A percentile compares a stretch with the other conserved stretches of the same genome.
These are phyloP conservation scores for Caenorhabditis imperialis DNA, from an alignment of 2,888 invertebrate species.

Conservation along the genomic window DNA sequence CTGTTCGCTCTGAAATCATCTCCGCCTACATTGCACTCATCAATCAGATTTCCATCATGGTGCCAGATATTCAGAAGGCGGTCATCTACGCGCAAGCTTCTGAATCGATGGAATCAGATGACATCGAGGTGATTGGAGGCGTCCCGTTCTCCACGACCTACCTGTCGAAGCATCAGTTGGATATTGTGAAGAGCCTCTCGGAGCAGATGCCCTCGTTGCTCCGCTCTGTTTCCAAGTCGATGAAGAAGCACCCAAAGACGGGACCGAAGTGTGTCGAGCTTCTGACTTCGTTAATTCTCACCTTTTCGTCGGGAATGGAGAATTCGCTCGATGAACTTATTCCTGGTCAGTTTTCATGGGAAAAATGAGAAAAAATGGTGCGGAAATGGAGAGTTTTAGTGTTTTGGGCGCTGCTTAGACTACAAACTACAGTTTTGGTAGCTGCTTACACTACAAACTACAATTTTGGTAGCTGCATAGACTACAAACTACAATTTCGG, in stretches of 20 bases:
- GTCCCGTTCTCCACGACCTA: conserved; percentile 28
- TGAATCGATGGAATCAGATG: conserved; percentile 41
- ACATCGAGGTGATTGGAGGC: conserved; percentile 34
- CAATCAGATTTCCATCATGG: conserved; percentile 87
- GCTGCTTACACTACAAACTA: too few relatives aligned
- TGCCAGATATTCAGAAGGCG: conserved; percentile 50
- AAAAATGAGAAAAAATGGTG: too few relatives aligned
- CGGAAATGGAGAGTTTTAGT: too few relatives aligned
- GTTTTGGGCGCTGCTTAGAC: too few relatives aligned
- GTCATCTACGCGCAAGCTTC: conserved; percentile 14
- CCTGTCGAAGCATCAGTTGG: conserved; percentile 33
- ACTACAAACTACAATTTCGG: too few relatives aligned
- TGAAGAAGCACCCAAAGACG: conserved; percentile 86
- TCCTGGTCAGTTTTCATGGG: too few relatives aligned
- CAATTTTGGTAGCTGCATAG: too few relatives aligned
- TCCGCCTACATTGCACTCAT: conserved; percentile 94
- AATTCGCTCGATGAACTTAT: conserved; percentile 89
- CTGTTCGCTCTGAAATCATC: conserved; percentile 92
- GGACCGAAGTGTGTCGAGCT: conserved; percentile 92
- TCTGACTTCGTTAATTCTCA: conserved; percentile 87
- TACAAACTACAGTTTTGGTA: too few relatives aligned
- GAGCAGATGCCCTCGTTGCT: conserved; percentile 21
- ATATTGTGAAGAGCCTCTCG: conserved; percentile 28
- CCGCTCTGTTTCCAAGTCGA: conserved; percentile 87
- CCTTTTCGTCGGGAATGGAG: conserved; percentile 84